Evolutionary conservation across 2,113 vertebrate genomes (phyloP), one percentile per base, ranked within the genome.

Genomic region (Ciconia boyciana): DNA sequence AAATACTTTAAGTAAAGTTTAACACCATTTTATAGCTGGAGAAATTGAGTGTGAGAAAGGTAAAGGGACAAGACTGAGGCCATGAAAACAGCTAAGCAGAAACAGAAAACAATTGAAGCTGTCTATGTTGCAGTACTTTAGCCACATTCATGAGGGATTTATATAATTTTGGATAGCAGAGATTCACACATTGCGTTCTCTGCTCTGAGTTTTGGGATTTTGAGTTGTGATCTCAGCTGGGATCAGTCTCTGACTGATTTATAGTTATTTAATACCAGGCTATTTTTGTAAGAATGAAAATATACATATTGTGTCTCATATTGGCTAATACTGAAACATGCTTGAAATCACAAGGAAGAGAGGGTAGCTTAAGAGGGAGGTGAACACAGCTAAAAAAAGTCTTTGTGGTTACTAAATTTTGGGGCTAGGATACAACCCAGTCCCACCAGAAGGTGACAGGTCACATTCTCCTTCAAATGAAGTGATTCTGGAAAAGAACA

Each of bases 281-380:
- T 88, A 74, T 60, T 77, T 91, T 89, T 93, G 46, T 17, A 95
- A 91, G 49, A 76, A 60, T 79, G 52, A 57, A 87, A 93, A 92
- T n/a, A 46, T 44, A 71, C 22, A 28, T 75, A 25, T 49, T 84
- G 55, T 84, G 11, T 64, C 28, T 89, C 32, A 68, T 62, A 68
- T 78, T 77, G 72, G 26, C 43, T 78, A 74, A 60, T 51, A 55
- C 17, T 15, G 34, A 70, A 72, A 36, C 18, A 31, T 19, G 4
- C 48, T 94, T 92, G 89, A 51, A 89, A 86, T 90, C 64, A 86
- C 46, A 66, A 78, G 52, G 65, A 79, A 77, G 72, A 61, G 41
- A 71, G 19, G 11, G 15, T 44, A 22, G 64, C 8, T 77, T 51
- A 76, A 87, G 69, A 92, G 24, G 16, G 25, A 74, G 57, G 46